Conservation (phyloP, 2,888 invertebrate genomes). For the Vanessa cardui region DNA sequence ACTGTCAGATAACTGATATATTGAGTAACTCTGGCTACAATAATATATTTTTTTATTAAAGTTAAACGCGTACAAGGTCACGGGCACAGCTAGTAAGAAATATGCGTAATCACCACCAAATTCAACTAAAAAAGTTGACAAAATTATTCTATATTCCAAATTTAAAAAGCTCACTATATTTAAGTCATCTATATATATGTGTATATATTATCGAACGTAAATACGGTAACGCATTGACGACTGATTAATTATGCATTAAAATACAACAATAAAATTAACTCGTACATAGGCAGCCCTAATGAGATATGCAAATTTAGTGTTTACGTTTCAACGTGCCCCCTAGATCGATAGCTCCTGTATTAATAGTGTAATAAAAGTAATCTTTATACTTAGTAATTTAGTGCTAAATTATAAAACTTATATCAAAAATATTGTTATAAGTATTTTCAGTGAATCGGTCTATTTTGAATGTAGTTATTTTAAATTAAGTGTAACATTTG, state of each 20-base stretch:
- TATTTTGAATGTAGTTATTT: too few species aligned
- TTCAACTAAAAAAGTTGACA: too few species aligned
- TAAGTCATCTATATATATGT: conserved; percentile 1
- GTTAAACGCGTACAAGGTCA: too few species aligned
- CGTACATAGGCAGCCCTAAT: conserved; percentile 52
- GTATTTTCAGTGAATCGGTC: too few species aligned
- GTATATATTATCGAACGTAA: background rate
- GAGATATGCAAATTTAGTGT: conserved; percentile 43
- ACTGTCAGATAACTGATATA: too few species aligned
- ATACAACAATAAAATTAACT: conserved; percentile 43
- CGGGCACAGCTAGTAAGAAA: too few species aligned
- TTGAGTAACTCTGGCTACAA: too few species aligned
- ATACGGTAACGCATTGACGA: conserved; percentile 3
- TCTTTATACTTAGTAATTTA: background rate
- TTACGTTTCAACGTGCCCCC: conserved; percentile 40
- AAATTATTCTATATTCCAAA: too few species aligned
- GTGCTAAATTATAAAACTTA: background rate
- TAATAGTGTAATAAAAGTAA: conserved; percentile 11
- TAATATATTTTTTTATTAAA: too few species aligned
- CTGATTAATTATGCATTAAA: conserved; percentile 40
- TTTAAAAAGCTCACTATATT: background rate
- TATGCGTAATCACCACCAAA: too few species aligned
- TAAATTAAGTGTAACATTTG: too few species aligned
- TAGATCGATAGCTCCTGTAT: conserved; percentile 39
- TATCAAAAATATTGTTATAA: too few species aligned